Evolutionary conservation across 2,888 invertebrate genomes (phyloP), one percentile per base, ranked within the genome.

Genomic region (Pristionchus mayeri): DNA sequence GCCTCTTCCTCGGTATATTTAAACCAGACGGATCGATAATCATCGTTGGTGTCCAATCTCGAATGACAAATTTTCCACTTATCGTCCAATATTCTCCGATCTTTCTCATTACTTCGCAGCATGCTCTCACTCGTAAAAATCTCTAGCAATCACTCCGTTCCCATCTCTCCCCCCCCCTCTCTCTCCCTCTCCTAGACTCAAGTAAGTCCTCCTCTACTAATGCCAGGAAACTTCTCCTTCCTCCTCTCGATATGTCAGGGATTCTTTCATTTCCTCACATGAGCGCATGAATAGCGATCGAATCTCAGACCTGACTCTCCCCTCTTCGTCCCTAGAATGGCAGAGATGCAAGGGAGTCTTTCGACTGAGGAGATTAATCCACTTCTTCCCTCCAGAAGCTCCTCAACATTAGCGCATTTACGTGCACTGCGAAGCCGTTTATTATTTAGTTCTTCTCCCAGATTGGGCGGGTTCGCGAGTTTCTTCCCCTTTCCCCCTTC

Each of bases 371-470:
- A 63, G 9, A 34, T 4, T 7, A 54, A 16, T 13, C 54, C 54
- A 21, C 3, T 7, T 21, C 54, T 54, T 4, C 4, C 21, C 4
- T 54, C 54, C 21, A 71, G 71, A 71, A 71, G 71, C 71, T 71
- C 71, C 40, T 16, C 54, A 21, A 54, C 13, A 71, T 71, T 71
- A 40, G 71, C n/a, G 40, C 24, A 34, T 18, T 63, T 44, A 40
- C 71, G 71, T 40, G 34, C 21, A 30, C 24, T 9, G 9, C 11
- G 71, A 71, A 71, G 71, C 71, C 71, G 37, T 40, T 71, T 21
- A 71, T 71, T 71, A 71, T 37, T 71, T n/a, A n/a, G n/a, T n/a
- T n/a, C n/a, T 71, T 71, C 71, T 71, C 40, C 40, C 40, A 71
- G 71, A 71, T 71, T 71, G 63, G 37, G 71, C 71, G 40, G 71